Base-by-base conservation (phyloP, 2,113 vertebrate genomes). In the Planiliza haematocheilus region DNA sequence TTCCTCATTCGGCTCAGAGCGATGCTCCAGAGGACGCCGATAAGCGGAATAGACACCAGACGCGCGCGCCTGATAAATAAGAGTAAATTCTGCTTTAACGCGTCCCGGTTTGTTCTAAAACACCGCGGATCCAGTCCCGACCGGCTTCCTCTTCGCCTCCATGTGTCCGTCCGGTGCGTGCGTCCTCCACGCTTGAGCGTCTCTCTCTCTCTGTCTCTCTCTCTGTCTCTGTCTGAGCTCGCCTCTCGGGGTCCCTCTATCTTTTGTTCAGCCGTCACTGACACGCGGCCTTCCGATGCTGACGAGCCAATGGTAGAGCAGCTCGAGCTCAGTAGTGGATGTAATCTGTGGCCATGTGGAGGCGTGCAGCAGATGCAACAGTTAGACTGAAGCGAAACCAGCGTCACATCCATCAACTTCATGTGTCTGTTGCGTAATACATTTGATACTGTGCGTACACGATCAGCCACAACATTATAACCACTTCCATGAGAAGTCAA, bases 291-390 rank as follows among this genome's bases (percentile, higher is more conserved):
- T 80, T 88, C 64, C 81, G 84, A 88, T 82, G 77, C 65, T 11
- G n/a, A 63, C 6, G 14, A 67, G 59, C 91, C 91, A 92, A 92
- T 92, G 30, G 77, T 0, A 80, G 59, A 37, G 70, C 50, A 73
- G 83, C 42, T 10, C 0, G 3, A 65, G 58, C 10, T 2, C 14
- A 21, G 57, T 3, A 3, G 45, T 18, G 7, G 7, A 1, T 24
- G 18, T 50, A 34, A 59, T 21, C 20, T 0, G 39, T 7, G 34
- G 8, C 37, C 58, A 70, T 17, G 58, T 52, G 49, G 62, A 42
- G 2, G 60, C n/a, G n/a, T n/a, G n/a, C 17, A 39, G 4, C 0
- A 60, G 41, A 67, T 7, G 70, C 62, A 73, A 68, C 50, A 68
- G 30, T 8, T 30, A 30, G 24, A 30, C 24, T 2, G 24, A 30